Conservation (phyloP, 2,113 vertebrate species). For the Rhineura floridana region DNA sequence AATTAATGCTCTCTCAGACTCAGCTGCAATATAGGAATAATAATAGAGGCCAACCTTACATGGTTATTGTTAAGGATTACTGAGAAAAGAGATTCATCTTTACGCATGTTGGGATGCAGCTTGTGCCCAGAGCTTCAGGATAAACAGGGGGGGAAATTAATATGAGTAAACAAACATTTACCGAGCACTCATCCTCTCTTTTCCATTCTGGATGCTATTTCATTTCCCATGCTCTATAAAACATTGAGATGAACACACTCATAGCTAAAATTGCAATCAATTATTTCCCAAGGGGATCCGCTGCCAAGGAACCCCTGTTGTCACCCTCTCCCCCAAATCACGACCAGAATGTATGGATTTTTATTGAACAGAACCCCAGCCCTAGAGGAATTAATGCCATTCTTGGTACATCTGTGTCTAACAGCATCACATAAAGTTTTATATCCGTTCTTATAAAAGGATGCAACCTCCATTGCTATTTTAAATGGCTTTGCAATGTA, state of each 20-base stretch:
- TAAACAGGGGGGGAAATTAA: not conserved
- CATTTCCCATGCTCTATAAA: conserved; percentile 23
- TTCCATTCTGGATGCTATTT: conserved; percentile 20
- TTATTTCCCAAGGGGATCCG: conserved; percentile 28
- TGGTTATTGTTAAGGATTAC: not conserved
- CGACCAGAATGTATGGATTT: conserved; percentile 37
- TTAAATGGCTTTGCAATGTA: conserved; percentile 39
- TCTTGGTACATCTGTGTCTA: conserved; percentile 6
- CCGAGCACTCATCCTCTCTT: conserved; percentile 35
- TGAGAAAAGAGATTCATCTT: not conserved
- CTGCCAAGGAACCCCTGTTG: not conserved
- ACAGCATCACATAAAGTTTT: conserved; percentile 39
- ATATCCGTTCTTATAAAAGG: conserved; percentile 39
- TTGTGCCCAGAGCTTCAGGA: not conserved
- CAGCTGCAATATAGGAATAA: not conserved
- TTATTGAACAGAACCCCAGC: not conserved
- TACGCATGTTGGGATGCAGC: not conserved
- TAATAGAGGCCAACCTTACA: not conserved
- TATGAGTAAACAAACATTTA: conserved; percentile 17
- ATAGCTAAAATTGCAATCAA: conserved; percentile 42
- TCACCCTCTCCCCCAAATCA: not conserved
- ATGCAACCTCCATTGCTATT: conserved; percentile 40
- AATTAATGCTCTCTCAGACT: not conserved
- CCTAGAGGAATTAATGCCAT: conserved; percentile 2
- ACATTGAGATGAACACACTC: conserved; percentile 17